Conservation (phyloP, 2,113 vertebrate genomes). For the Laticauda colubrina region DNA sequence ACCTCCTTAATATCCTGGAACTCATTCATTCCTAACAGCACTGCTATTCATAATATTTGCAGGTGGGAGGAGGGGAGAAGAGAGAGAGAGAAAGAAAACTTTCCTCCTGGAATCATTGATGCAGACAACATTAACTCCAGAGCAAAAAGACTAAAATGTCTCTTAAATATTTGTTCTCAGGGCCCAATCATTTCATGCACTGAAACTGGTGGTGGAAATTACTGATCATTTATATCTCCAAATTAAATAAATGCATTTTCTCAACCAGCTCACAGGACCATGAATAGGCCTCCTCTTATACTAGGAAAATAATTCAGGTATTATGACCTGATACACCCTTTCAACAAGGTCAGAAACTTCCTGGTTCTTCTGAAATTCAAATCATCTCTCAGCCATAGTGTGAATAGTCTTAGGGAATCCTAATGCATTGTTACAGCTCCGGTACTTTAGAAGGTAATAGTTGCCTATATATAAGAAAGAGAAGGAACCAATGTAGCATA, state of each 20-base stretch:
- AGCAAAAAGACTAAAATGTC: neutral
- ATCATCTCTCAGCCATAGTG: neutral
- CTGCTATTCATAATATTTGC: neutral
- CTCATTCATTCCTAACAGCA: neutral
- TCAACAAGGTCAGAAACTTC: neutral
- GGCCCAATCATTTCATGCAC: neutral
- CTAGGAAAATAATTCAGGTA: neutral
- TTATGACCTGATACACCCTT: neutral
- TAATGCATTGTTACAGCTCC: neutral
- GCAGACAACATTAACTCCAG: neutral
- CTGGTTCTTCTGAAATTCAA: neutral
- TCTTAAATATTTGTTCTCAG: neutral
- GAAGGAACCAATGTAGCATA: neutral
- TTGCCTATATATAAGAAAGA: neutral
- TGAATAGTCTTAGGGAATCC: neutral
- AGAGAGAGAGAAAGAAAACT: neutral
- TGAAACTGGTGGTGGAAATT: neutral
- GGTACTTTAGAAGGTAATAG: neutral
- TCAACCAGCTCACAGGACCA: neutral
- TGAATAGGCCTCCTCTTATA: neutral
- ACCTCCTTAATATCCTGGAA: neutral
- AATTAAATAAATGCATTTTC: neutral
- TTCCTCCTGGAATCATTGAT: neutral
- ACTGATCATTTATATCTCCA: neutral
- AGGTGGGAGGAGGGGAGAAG: accelerated